Evolutionary conservation across 2,797 vertebrate genomes (phyloP).

Genomic region (Mus spretus): DNA sequence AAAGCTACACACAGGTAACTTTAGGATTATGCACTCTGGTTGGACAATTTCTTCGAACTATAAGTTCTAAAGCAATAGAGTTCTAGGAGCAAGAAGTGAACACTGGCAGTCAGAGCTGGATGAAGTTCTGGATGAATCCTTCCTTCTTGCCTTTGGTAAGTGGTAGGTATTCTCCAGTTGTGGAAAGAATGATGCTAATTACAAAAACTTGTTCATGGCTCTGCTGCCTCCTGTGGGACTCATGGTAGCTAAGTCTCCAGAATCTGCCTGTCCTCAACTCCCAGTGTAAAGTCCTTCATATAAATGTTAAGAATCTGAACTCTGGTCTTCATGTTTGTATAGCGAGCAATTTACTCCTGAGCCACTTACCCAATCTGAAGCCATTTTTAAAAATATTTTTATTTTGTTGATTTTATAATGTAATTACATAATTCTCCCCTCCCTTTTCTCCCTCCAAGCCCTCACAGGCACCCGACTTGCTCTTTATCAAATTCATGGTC

Average conservation of each 20-base stretch:
- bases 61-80: not conserved
- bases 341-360: not conserved
- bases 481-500: not conserved
- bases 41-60: not conserved
- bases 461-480: not conserved
- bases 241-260: not conserved
- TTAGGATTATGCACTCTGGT: not conserved
- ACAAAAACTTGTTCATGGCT: not conserved
- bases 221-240: not conserved
- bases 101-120: not conserved
- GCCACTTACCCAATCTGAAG: not conserved
- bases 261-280: not conserved
- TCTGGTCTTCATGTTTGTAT: not conserved
- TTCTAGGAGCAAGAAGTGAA: not conserved
- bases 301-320: not conserved
- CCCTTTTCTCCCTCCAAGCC: not conserved
- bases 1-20: not conserved
- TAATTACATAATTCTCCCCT: not conserved
- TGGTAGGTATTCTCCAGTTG: not conserved
- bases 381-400: not conserved
- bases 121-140: not conserved
- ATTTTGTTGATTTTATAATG: not conserved
- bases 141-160: not conserved
- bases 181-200: not conserved
- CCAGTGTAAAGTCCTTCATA: not conserved